These are phyloP conservation scores for Hermodice carunculata DNA, from an alignment of 2,888 invertebrate genomes.

Conservation along the genomic window DNA sequence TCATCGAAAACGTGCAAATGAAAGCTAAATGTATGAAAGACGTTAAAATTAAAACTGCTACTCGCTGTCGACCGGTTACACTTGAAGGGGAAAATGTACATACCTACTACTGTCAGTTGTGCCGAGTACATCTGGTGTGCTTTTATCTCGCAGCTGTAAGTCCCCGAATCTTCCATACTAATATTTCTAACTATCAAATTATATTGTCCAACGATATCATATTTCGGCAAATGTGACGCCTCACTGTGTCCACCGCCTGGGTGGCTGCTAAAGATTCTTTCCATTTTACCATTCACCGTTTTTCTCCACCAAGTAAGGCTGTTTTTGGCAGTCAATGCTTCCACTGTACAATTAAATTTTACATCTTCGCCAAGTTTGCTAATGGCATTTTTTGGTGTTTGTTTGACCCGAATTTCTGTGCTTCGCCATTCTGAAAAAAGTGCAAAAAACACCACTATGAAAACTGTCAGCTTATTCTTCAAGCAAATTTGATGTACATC, in stretches of 20 bases:
- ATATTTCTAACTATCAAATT: slow-evolving; percentile 18
- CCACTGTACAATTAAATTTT: slow-evolving; percentile 17
- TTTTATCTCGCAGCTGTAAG: slow-evolving; percentile 18
- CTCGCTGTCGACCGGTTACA: neutral
- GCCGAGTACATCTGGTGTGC: slow-evolving; percentile 17
- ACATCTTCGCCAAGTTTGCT: neutral
- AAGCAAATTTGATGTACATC: too few relatives aligned
- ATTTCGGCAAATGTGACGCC: too few relatives aligned
- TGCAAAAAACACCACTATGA: neutral
- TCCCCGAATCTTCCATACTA: slow-evolving; percentile 16
- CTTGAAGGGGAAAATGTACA: neutral
- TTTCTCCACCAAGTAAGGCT: slow-evolving; percentile 28
- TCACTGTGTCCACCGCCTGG: too few relatives aligned
- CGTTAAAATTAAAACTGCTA: neutral
- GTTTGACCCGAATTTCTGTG: slow-evolving; percentile 10
- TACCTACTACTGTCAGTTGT: slow-evolving; percentile 20
- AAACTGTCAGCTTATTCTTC: too few relatives aligned
- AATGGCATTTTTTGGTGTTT: slow-evolving; percentile 10
- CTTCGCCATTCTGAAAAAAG: slow-evolving; percentile 15
- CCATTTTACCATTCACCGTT: too few relatives aligned
- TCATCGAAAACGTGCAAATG: neutral
- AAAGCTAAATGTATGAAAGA: neutral
- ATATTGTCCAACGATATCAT: slow-evolving; percentile 24
- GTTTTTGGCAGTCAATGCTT: slow-evolving; percentile 12
- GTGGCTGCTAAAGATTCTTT: too few relatives aligned